These are phyloP conservation scores for Larimichthys crocea DNA, from an alignment of 2,113 vertebrate species.

Conservation along the genomic window DNA sequence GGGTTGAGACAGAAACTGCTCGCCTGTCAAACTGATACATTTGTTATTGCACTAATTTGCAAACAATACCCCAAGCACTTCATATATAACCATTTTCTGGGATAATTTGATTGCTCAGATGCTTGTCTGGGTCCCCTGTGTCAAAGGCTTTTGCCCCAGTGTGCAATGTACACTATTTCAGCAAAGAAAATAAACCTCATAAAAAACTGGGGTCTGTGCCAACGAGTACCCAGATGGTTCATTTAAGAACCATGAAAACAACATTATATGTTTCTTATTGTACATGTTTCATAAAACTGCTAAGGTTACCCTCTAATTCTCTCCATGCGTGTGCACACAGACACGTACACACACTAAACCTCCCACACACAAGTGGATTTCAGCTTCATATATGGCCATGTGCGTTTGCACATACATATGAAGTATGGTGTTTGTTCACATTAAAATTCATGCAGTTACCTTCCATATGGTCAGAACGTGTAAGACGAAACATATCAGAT, in stretches of 20 bases:
- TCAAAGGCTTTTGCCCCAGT: slow-evolving; percentile 51
- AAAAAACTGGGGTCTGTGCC: slow-evolving; percentile 66
- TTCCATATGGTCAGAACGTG: slow-evolving; percentile 50
- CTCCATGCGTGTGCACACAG: slow-evolving; percentile 11
- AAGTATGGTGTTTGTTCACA: slow-evolving; percentile 39
- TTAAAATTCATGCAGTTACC: slow-evolving; percentile 59
- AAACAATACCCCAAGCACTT: slow-evolving; percentile 73
- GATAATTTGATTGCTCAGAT: slow-evolving; percentile 68
- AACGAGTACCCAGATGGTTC: slow-evolving; percentile 73
- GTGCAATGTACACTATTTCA: slow-evolving; percentile 63
- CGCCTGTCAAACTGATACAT: slow-evolving; percentile 53
- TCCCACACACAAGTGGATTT: slow-evolving; percentile 3
- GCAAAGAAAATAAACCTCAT: slow-evolving; percentile 72
- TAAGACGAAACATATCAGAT: neutral
- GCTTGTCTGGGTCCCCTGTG: slow-evolving; percentile 55
- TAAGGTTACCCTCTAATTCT: slow-evolving; percentile 48
- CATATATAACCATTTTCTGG: slow-evolving; percentile 68
- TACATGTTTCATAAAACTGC: slow-evolving; percentile 67
- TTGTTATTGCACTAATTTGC: slow-evolving; percentile 71
- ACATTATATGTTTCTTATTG: slow-evolving; percentile 67
- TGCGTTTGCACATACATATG: slow-evolving; percentile 43
- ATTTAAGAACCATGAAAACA: slow-evolving; percentile 76
- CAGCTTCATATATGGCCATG: slow-evolving; percentile 13
- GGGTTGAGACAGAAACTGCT: slow-evolving; percentile 22
- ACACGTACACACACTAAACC: slow-evolving; percentile 12